Evolutionary conservation across 2,113 vertebrate genomes (phyloP).

Genomic region (Larimichthys polyactis): DNA sequence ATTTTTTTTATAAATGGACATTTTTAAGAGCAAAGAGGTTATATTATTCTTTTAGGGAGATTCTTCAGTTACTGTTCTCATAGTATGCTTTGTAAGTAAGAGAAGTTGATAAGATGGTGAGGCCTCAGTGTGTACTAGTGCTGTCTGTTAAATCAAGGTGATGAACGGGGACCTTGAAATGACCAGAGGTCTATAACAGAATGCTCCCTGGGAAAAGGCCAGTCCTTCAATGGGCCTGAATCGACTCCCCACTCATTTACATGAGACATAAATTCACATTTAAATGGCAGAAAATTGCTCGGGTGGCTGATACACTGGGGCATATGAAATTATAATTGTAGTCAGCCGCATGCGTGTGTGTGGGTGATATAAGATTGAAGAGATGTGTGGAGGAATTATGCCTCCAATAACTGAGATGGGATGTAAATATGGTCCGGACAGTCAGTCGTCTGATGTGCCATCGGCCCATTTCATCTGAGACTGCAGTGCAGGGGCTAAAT

Average conservation of each 20-base stretch:
- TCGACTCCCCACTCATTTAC: constrained; percentile 84
- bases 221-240: constrained; percentile 82
- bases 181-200: constrained; percentile 67
- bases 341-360: constrained; percentile 56
- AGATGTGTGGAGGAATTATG: constrained; percentile 72
- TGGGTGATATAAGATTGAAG: constrained; percentile 50
- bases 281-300: constrained; percentile 81
- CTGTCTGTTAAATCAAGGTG: constrained; percentile 52
- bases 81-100: not conserved
- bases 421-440: constrained; percentile 70
- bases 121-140: constrained; percentile 9
- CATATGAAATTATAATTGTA: constrained; percentile 81
- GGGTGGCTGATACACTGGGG: constrained; percentile 73
- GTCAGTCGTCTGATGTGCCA: constrained; percentile 55
- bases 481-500: constrained; percentile 69
- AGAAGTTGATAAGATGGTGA: constrained; percentile 16
- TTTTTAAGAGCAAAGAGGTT: not conserved
- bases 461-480: constrained; percentile 65
- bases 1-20: not conserved
- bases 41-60: not conserved
- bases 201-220: constrained; percentile 86
- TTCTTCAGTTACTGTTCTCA: not conserved
- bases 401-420: constrained; percentile 68
- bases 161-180: constrained; percentile 61
- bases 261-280: constrained; percentile 84